A percentile compares a stretch with the other conserved stretches of the same genome.
phyloP scores from a whole-genome alignment of 1,140 invertebrate species.

The Leptinotarsa lineolata region DNA sequence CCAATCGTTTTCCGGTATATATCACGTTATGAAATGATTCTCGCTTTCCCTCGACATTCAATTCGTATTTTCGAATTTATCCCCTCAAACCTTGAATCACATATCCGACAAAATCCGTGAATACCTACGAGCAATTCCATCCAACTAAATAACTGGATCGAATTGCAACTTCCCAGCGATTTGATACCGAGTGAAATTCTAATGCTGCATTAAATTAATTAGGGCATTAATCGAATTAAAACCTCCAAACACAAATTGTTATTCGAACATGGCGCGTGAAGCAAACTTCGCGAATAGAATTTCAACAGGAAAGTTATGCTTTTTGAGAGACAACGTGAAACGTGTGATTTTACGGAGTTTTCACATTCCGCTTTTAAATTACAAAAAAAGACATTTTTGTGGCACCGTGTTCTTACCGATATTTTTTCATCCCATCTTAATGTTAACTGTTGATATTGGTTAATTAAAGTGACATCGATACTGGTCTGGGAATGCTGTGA shows the following conservation, averaged over 20 bases:
- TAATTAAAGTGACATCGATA: no score
- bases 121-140: slow-evolving; percentile 3
- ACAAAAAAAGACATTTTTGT: no score
- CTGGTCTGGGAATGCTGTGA: no score
- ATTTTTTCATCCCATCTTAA: no score
- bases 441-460: no score
- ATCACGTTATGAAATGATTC: no score
- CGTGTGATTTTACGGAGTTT: no score
- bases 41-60: not conserved
- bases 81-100: not conserved
- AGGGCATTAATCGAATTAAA: not conserved
- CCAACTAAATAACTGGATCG: not conserved
- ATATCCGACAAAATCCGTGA: not conserved
- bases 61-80: not conserved
- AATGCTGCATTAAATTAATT: not conserved
- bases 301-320: not conserved
- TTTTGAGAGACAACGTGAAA: not conserved
- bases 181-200: slow-evolving; percentile 3
- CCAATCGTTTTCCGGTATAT: no score
- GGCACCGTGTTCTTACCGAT: no score
- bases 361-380: no score
- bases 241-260: slow-evolving; percentile 1
- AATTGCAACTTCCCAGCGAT: not conserved
- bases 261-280: not conserved
- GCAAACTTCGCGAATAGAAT: not conserved